These are phyloP conservation scores for Eustalomyia histrio DNA, from an alignment of 2,888 invertebrate genomes.

Conservation along the genomic window DNA sequence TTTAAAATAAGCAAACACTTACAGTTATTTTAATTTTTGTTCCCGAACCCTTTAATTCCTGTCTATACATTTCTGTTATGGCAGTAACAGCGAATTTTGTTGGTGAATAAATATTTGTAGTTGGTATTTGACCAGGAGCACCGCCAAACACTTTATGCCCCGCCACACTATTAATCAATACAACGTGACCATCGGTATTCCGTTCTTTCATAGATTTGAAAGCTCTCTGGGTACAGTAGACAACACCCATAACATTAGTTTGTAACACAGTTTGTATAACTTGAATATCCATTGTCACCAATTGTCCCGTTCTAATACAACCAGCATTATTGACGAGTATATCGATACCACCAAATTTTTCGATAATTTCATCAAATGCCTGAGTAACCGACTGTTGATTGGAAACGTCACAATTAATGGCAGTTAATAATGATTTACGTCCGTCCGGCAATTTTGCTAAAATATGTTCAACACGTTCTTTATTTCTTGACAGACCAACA, in stretches of 20 bases:
- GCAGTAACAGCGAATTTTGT: conserved; percentile 73
- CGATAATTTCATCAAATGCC: conserved; percentile 80
- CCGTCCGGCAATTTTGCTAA: conserved; percentile 66
- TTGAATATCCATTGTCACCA: conserved; percentile 56
- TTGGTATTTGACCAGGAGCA: not conserved
- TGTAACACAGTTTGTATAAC: conserved; percentile 75
- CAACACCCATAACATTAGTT: conserved; percentile 77
- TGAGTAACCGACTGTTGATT: conserved; percentile 80
- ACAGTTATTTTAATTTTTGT: conserved; percentile 69
- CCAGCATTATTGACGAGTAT: conserved; percentile 82
- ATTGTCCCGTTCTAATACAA: not conserved
- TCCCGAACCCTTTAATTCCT: conserved; percentile 70
- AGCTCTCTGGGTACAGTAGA: conserved; percentile 79
- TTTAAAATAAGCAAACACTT: conserved; percentile 68
- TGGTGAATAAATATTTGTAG: conserved; percentile 69
- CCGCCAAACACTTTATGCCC: conserved; percentile 61
- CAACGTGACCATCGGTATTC: conserved; percentile 78
- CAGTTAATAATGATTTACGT: conserved; percentile 70
- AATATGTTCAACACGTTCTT: conserved; percentile 69
- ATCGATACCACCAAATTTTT: conserved; percentile 80
- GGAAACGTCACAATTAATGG: conserved; percentile 80
- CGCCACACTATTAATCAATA: conserved; percentile 78
- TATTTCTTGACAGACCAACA: conserved; percentile 80
- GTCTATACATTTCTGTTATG: conserved; percentile 72
- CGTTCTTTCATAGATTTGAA: conserved; percentile 78